These are phyloP conservation scores for Zelostemma sp. DNA, from an alignment of 1,140 invertebrate species.

Conservation along the genomic window DNA sequence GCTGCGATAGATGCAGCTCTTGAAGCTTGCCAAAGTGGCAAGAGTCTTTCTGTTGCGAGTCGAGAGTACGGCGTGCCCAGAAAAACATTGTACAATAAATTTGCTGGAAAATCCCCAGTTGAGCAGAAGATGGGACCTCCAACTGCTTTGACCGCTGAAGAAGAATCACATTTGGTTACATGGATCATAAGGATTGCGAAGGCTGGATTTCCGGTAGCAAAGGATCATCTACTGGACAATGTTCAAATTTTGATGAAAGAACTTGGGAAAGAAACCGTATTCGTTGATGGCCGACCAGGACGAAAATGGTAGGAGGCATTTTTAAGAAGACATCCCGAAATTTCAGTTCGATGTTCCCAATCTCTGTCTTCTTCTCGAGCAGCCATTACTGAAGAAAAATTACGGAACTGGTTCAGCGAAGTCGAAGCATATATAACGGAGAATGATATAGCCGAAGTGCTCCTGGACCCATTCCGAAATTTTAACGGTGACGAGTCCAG, in stretches of 20 bases:
- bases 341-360: slow-evolving; percentile 43
- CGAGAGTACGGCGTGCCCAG: slow-evolving; percentile 7
- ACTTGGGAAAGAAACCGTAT: slow-evolving; percentile 44
- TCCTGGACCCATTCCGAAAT: slow-evolving; percentile 46
- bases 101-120: slow-evolving; percentile 3
- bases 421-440: slow-evolving; percentile 28
- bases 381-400: slow-evolving; percentile 33
- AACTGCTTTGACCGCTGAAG: slow-evolving; percentile 43
- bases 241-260: slow-evolving; percentile 52
- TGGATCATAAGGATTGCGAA: slow-evolving; percentile 54
- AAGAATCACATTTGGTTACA: slow-evolving; percentile 51
- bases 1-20: background rate
- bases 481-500: slow-evolving; percentile 59
- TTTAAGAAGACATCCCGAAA: slow-evolving; percentile 44
- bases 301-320: slow-evolving; percentile 46
- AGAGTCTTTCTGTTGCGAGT: background rate
- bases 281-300: slow-evolving; percentile 42
- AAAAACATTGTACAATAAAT: slow-evolving; percentile 12
- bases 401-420: slow-evolving; percentile 49
- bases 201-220: slow-evolving; percentile 54
- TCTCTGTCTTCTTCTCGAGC: slow-evolving; percentile 41
- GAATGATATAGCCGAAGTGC: slow-evolving; percentile 37
- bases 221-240: slow-evolving; percentile 52
- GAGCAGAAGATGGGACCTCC: slow-evolving; percentile 44
- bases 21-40: background rate